These are phyloP conservation scores for Piscicola geometra DNA, from an alignment of 2,888 invertebrate genomes.

Conservation along the genomic window DNA sequence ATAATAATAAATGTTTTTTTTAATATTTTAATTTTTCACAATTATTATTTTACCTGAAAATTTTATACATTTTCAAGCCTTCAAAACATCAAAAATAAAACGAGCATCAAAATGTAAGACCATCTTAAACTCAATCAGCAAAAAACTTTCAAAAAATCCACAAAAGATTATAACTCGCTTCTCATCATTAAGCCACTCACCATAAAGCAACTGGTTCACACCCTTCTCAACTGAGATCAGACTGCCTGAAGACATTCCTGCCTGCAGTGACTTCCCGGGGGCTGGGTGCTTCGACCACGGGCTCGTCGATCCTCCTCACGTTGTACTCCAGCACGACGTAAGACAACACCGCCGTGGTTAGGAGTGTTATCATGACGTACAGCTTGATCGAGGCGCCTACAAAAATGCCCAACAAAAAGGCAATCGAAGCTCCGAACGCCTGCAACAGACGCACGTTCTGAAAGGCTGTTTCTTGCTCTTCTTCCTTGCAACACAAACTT, in stretches of 20 bases:
- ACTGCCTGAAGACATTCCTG: slow-evolving; percentile 13
- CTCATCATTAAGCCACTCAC: too few relatives aligned
- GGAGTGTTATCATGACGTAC: slow-evolving; percentile 51
- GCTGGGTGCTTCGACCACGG: not conserved
- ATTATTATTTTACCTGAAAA: too few relatives aligned
- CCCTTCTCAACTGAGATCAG: not conserved
- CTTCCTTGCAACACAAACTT: slow-evolving; percentile 50
- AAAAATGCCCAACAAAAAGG: slow-evolving; percentile 50
- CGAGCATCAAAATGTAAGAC: too few relatives aligned
- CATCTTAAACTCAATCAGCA: too few relatives aligned
- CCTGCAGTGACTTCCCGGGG: not conserved
- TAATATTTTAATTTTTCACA: too few relatives aligned
- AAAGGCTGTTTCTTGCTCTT: slow-evolving; percentile 54
- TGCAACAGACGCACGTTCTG: slow-evolving; percentile 54
- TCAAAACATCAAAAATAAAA: too few relatives aligned
- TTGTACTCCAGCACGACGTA: slow-evolving; percentile 53
- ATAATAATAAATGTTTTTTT: too few relatives aligned
- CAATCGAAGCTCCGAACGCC: slow-evolving; percentile 51
- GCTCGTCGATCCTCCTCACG: slow-evolving; percentile 45
- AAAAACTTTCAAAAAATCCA: too few relatives aligned
- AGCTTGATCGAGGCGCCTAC: slow-evolving; percentile 44
- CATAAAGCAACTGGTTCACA: too few relatives aligned
- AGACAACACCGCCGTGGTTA: slow-evolving; percentile 51
- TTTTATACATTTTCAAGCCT: too few relatives aligned
- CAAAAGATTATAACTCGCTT: too few relatives aligned